A percentile compares a stretch with the other conserved stretches of the same genome.
Evolutionary conservation across 2,888 invertebrate genomes (phyloP).

Genomic region (Hydriomena furcata): DNA sequence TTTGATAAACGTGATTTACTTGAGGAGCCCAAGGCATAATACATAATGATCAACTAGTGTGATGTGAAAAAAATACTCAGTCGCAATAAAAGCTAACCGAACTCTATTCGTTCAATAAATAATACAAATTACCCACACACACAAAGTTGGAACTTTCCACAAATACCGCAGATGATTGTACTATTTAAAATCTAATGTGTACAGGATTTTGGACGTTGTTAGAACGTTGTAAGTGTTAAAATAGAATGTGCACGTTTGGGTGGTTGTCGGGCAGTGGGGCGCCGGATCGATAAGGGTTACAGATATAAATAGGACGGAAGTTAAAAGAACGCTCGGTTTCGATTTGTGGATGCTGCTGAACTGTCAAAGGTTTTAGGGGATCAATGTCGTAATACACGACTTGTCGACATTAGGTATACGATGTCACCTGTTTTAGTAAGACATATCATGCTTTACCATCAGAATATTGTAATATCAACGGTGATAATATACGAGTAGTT

Average conservation of each 20-base stretch:
- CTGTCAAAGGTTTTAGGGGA: background rate
- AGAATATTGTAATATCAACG: too few species aligned
- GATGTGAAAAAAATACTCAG: too few species aligned
- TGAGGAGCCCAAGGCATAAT: too few species aligned
- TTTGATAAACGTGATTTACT: too few species aligned
- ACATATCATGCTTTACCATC: too few species aligned
- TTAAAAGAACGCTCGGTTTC: conserved; percentile 69
- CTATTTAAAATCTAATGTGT: conserved; percentile 54
- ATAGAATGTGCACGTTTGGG: conserved; percentile 50
- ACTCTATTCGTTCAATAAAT: conserved; percentile 29
- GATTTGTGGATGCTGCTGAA: conserved; percentile 53
- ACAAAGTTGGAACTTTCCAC: too few species aligned
- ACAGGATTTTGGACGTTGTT: conserved; percentile 53
- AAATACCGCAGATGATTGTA: conserved; percentile 55
- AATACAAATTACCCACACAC: conserved; percentile 36
- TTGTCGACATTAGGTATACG: too few species aligned
- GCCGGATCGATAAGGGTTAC: conserved; percentile 76
- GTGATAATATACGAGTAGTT: too few species aligned
- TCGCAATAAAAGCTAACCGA: conserved; percentile 14
- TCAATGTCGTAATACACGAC: too few species aligned
- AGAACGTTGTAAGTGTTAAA: conserved; percentile 50
- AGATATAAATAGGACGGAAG: conserved; percentile 78
- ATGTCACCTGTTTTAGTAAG: too few species aligned
- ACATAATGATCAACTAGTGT: too few species aligned
- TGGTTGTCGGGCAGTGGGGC: conserved; percentile 78